Percentiles rank a stretch among this genome's conserved stretches.
phyloP scores from a whole-genome alignment of 2,888 invertebrate species.

The Sicus ferrugineus region DNA sequence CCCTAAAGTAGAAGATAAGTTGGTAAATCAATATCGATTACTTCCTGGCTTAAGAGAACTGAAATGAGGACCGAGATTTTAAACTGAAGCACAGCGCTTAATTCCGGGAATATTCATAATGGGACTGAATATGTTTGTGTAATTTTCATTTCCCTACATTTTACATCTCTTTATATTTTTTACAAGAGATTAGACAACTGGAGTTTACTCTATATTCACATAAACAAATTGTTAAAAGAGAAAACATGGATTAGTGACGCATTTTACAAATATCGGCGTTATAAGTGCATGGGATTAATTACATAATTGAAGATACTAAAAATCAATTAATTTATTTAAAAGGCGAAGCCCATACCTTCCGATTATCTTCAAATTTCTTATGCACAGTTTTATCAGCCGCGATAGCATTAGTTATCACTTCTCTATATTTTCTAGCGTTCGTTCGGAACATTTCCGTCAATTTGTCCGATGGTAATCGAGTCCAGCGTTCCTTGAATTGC shows the following conservation, averaged over 20 bases:
- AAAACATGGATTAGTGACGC: too few species aligned
- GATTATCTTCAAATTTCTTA: slow-evolving; percentile 83
- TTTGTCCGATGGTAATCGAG: slow-evolving; percentile 84
- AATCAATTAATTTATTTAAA: slow-evolving; percentile 47
- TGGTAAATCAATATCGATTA: not conserved
- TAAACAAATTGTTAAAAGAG: too few species aligned
- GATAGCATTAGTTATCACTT: slow-evolving; percentile 91
- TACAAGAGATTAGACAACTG: too few species aligned
- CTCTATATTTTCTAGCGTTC: slow-evolving; percentile 91
- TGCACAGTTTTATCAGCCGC: slow-evolving; percentile 83
- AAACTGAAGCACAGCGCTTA: too few species aligned
- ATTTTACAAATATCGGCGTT: not conserved
- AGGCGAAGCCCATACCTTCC: slow-evolving; percentile 55
- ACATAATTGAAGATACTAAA: not conserved
- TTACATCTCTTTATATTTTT: too few species aligned
- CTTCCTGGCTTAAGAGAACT: not conserved
- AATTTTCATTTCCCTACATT: too few species aligned
- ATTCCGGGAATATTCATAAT: too few species aligned
- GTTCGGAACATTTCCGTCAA: slow-evolving; percentile 88
- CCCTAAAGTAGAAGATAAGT: slow-evolving; percentile 64
- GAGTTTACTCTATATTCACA: too few species aligned
- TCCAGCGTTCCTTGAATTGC: slow-evolving; percentile 95
- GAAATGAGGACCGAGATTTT: not conserved
- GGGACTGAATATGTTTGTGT: too few species aligned
- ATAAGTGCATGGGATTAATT: not conserved